Conservation (phyloP, 2,113 vertebrate species). For the Egretta garzetta region DNA sequence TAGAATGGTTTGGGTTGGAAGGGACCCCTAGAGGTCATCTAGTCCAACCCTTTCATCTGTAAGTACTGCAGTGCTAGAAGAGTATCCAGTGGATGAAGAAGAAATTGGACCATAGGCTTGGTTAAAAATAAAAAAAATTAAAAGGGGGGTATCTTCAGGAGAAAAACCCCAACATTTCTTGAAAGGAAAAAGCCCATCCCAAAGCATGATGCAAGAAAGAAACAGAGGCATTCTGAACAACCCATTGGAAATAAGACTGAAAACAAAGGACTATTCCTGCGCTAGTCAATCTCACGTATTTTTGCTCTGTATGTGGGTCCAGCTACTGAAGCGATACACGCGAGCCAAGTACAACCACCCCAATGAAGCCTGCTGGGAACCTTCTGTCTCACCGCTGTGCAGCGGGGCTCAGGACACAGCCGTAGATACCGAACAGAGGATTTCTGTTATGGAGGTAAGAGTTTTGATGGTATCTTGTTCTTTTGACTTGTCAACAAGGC, state of each 20-base stretch:
- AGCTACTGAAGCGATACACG: background rate
- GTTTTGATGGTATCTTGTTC: background rate
- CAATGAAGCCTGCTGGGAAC: background rate
- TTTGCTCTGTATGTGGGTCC: too few relatives aligned
- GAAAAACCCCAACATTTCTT: background rate
- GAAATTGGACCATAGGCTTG: background rate
- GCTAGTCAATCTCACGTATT: fast-evolving
- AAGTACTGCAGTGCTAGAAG: background rate
- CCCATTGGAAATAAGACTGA: background rate
- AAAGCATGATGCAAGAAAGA: background rate
- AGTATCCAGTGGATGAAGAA: background rate
- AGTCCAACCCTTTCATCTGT: background rate
- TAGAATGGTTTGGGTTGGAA: too few relatives aligned
- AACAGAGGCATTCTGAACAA: background rate
- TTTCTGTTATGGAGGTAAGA: background rate
- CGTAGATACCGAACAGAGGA: fast-evolving
- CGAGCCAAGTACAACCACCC: background rate
- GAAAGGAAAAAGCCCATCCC: background rate
- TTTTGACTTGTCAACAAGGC: background rate
- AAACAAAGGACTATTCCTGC: background rate
- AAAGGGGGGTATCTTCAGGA: background rate
- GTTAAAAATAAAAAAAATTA: background rate
- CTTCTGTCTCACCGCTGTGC: background rate
- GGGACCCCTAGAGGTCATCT: too few relatives aligned
- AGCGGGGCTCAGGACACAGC: background rate